Evolutionary conservation across 2,797 vertebrate genomes (phyloP).

Genomic region (Erethizon dorsatum): DNA sequence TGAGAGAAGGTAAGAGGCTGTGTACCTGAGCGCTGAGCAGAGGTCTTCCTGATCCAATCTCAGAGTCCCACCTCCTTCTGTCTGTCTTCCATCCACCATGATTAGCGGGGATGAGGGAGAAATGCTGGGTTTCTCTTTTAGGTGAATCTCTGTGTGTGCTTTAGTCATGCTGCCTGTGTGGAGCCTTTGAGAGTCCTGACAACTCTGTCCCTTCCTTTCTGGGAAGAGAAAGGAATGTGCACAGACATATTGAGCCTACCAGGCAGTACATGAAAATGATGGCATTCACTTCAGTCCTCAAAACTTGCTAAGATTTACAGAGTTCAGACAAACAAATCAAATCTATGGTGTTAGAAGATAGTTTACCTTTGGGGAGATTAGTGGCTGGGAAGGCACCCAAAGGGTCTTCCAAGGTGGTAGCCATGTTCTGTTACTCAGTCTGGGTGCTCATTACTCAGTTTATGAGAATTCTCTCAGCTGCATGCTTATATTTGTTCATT

Average conservation of each 20-base stretch:
- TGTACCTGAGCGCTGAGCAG: neutral
- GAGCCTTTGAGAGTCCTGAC: neutral
- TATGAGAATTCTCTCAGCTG: neutral
- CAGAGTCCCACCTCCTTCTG: neutral
- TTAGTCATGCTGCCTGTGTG: neutral
- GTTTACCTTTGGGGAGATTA: neutral
- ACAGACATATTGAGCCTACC: neutral
- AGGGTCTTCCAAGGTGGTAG: neutral
- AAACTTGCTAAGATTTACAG: neutral
- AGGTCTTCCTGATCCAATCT: neutral
- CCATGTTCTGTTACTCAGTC: neutral
- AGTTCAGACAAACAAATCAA: neutral
- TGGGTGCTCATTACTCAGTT: neutral
- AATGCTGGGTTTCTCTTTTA: neutral
- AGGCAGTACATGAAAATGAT: neutral
- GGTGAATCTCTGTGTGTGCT: neutral
- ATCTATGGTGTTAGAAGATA: neutral
- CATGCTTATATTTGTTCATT: neutral
- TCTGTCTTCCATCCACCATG: neutral
- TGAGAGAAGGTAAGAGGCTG: neutral
- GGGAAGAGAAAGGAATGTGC: neutral
- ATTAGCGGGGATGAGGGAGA: neutral
- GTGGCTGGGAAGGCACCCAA: neutral
- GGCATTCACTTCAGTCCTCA: neutral
- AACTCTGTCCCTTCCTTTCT: neutral